Evolutionary conservation across 2,888 invertebrate species (phyloP).

Genomic region (Tiliacea citrago): DNA sequence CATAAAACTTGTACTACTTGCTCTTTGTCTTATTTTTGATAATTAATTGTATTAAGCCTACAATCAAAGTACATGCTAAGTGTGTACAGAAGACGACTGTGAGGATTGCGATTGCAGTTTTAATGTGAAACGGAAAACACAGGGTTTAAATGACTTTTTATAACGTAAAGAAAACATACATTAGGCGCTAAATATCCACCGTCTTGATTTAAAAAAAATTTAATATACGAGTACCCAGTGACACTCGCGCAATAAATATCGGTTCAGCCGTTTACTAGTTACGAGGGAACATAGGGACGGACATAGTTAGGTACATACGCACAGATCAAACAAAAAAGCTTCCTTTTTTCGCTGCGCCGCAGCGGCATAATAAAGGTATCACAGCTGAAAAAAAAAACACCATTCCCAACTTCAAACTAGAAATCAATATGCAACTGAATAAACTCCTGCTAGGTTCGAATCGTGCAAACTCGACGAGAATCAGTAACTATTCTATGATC

Average conservation of each 20-base stretch:
- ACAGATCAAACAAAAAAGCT: too few species aligned
- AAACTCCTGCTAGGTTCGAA: conserved; percentile 27
- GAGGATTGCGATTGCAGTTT: not conserved
- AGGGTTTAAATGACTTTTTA: not conserved
- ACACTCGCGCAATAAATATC: too few species aligned
- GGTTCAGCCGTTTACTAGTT: too few species aligned
- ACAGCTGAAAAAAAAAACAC: not conserved
- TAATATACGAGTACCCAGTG: too few species aligned
- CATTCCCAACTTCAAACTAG: conserved; percentile 14
- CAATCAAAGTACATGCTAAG: not conserved
- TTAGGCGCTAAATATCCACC: too few species aligned
- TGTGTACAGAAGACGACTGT: not conserved
- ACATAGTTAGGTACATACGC: too few species aligned
- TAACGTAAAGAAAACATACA: not conserved
- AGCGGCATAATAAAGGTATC: not conserved
- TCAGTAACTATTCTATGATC: conserved; percentile 61
- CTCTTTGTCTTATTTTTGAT: conserved; percentile 20
- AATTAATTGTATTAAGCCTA: conserved; percentile 7
- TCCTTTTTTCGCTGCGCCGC: too few species aligned
- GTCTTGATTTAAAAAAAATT: too few species aligned
- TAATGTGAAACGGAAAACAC: not conserved
- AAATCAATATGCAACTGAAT: conserved; percentile 36
- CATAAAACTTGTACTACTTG: conserved; percentile 33
- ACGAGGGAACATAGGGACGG: too few species aligned
- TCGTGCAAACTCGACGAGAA: conserved; percentile 39